Percentiles rank a stretch among this genome's conserved stretches.
Conservation (phyloP, 2,888 invertebrate species). For the Acleris holmiana region DNA sequence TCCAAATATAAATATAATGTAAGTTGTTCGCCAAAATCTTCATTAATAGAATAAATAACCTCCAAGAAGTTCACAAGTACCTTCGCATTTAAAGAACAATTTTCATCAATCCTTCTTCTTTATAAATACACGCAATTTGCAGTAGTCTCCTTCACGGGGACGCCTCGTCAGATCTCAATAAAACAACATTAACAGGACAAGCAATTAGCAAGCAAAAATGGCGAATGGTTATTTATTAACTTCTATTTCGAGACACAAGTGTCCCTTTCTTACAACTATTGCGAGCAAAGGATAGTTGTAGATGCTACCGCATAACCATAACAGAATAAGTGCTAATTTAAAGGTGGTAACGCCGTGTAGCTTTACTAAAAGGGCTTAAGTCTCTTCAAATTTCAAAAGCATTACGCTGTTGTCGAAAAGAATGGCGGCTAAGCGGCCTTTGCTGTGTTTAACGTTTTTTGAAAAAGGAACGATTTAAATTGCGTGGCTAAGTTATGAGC, state of each 20-base stretch:
- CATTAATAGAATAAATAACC: no score
- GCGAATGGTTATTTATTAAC: conserved; percentile 3
- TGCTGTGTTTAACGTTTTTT: conserved; percentile 16
- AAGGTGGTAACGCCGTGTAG: conserved; percentile 1
- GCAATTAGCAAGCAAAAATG: conserved; percentile 27
- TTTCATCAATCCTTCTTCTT: background rate
- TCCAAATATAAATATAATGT: no score
- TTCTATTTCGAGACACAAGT: conserved; percentile 1
- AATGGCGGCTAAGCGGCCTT: conserved; percentile 6
- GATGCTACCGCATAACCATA: background rate
- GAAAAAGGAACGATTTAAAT: conserved; percentile 19
- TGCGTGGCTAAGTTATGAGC: conserved; percentile 16
- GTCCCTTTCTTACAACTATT: background rate
- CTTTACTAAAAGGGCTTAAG: background rate
- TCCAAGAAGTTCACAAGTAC: no score
- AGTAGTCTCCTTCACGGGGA: background rate
- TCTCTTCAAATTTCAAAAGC: background rate
- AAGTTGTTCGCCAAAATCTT: no score
- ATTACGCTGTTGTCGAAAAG: background rate
- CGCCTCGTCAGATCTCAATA: conserved; percentile 11
- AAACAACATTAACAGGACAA: conserved; percentile 17
- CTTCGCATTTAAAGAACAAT: no score
- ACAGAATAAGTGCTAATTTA: conserved; percentile 32
- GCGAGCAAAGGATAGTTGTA: background rate
- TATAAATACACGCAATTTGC: background rate